Evolutionary conservation across 1,140 invertebrate species (phyloP).

Genomic region (Apocrypta bakeri): DNA sequence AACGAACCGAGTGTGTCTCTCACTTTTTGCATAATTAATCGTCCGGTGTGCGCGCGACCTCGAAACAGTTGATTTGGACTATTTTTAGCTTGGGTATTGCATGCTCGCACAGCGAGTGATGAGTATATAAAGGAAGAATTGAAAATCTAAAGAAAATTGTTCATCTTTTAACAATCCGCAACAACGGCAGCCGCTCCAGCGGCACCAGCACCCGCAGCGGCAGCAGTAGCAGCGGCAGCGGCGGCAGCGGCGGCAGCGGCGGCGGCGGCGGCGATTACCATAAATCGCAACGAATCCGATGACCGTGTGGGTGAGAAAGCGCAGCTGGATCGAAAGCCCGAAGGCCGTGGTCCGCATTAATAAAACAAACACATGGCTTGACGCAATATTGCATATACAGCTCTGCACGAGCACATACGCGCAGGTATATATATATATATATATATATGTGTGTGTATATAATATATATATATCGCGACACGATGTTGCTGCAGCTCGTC

Average conservation of each 20-base stretch:
- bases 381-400: constrained; percentile 62
- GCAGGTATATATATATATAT: no score
- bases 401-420: no score
- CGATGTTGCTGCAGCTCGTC: neutral
- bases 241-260: no score
- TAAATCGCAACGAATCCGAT: constrained; percentile 24
- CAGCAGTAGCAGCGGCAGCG: no score
- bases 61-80: neutral
- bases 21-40: neutral
- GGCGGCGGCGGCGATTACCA: neutral
- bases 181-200: no score
- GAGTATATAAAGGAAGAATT: neutral
- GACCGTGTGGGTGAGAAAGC: constrained; percentile 41
- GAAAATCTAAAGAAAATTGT: neutral
- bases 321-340: constrained; percentile 57
- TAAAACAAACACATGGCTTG: constrained; percentile 70
- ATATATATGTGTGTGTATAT: neutral
- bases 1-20: neutral
- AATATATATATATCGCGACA: neutral
- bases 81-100: no score
- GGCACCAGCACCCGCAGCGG: no score
- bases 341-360: constrained; percentile 65
- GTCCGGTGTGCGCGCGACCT: neutral
- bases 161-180: neutral
- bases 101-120: no score